Evolutionary conservation across 23 tunicate species (phyloP).

Genomic region (Ciona savignyi): DNA sequence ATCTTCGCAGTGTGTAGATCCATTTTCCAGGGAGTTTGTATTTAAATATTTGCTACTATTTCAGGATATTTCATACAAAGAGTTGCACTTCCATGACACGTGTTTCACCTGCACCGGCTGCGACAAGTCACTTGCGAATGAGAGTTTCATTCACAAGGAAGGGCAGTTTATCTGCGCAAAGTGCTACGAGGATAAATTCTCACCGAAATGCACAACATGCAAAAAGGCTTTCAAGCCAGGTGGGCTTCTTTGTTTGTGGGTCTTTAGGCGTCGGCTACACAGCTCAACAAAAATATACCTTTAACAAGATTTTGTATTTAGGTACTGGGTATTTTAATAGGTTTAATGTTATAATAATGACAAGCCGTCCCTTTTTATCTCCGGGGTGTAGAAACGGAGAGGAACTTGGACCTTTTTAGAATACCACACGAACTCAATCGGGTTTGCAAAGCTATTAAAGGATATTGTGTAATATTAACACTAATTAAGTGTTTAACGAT

Average conservation of each 20-base stretch:
- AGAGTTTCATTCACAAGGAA: constrained; percentile 70
- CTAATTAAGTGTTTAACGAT: too few species aligned
- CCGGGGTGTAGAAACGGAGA: too few species aligned
- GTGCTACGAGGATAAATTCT: constrained; percentile 88
- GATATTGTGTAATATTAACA: too few species aligned
- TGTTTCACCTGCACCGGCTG: constrained; percentile 82
- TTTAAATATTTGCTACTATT: neutral
- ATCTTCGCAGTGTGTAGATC: too few species aligned
- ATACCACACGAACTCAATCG: too few species aligned
- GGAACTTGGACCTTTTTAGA: too few species aligned
- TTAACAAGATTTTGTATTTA: neutral
- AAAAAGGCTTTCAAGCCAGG: constrained; percentile 81
- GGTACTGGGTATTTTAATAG: too few species aligned
- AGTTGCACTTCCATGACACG: constrained; percentile 75
- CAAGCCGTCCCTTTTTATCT: too few species aligned
- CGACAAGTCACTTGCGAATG: constrained; percentile 35
- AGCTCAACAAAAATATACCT: neutral
- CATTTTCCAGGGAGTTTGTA: too few species aligned
- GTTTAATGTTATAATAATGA: too few species aligned
- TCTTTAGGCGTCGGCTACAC: neutral
- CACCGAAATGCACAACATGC: constrained; percentile 83
- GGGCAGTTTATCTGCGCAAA: constrained; percentile 70
- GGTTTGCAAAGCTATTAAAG: too few species aligned
- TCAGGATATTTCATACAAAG: constrained; percentile 93
- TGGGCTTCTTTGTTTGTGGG: neutral